Conservation (phyloP, 2,888 invertebrate genomes). For the Dynastes hyllus region DNA sequence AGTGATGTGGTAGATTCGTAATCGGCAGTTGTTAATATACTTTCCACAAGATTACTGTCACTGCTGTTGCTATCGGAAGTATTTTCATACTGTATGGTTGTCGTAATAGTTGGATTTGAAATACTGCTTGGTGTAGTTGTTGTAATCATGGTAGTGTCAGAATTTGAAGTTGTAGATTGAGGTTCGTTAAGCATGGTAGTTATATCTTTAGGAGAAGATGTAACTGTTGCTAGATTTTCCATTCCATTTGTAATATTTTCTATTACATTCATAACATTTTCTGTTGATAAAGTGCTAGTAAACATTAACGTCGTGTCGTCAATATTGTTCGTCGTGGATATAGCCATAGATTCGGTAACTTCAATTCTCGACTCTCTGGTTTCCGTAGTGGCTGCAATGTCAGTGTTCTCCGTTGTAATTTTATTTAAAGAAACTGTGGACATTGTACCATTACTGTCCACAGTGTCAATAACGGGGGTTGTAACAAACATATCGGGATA, state of each 20-base stretch:
- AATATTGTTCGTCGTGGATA: conserved; percentile 39
- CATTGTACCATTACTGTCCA: conserved; percentile 18
- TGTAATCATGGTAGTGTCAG: not conserved
- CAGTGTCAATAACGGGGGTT: conserved; percentile 14
- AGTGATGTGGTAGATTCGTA: not conserved
- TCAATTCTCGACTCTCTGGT: conserved; percentile 9
- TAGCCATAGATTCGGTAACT: conserved; percentile 36
- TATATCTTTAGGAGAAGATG: not conserved
- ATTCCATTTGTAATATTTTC: not conserved
- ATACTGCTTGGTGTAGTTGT: not conserved
- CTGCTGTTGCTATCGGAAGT: not conserved
- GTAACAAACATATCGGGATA: conserved; percentile 61
- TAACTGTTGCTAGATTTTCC: not conserved
- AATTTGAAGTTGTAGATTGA: not conserved
- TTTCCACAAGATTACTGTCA: not conserved
- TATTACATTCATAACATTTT: not conserved
- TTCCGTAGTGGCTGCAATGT: conserved; percentile 4
- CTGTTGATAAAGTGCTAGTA: not conserved
- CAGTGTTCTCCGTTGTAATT: conserved; percentile 17
- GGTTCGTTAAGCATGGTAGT: not conserved
- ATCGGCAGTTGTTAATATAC: not conserved
- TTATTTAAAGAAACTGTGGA: not conserved
- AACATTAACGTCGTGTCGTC: not conserved
- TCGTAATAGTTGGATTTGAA: conserved; percentile 1
- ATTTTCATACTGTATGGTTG: not conserved